A percentile compares a stretch with the other conserved stretches of the same genome.
These are phyloP conservation scores for Nemapogon koenigi DNA, from an alignment of 2,888 invertebrate genomes.

Conservation along the genomic window DNA sequence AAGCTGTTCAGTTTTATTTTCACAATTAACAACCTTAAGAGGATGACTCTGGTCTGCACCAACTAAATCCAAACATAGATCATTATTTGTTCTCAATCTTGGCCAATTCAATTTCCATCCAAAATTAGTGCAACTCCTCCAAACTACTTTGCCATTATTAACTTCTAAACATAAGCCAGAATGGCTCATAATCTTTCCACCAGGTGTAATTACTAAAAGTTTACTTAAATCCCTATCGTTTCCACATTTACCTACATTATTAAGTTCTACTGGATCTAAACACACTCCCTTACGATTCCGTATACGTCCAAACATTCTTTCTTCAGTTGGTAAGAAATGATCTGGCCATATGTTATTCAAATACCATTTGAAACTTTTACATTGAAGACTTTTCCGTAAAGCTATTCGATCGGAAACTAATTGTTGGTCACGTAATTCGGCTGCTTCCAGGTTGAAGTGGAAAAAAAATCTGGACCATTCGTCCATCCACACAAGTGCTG, in stretches of 20 bases:
- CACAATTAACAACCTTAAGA: constrained; percentile 67
- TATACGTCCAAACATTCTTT: constrained; percentile 90
- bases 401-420: constrained; percentile 69
- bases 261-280: constrained; percentile 43
- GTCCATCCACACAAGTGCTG: constrained; percentile 98
- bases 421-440: constrained; percentile 63
- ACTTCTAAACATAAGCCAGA: constrained; percentile 86
- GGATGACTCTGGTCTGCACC: constrained; percentile 27
- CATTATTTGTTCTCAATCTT: constrained; percentile 35
- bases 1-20: constrained; percentile 64
- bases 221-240: constrained; percentile 66
- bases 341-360: constrained; percentile 94
- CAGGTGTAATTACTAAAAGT: constrained; percentile 73
- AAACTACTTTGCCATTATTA: constrained; percentile 69
- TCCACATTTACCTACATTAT: constrained; percentile 71
- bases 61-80: constrained; percentile 37
- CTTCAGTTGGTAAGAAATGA: constrained; percentile 90
- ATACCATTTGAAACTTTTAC: constrained; percentile 93
- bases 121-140: constrained; percentile 74
- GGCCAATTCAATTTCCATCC: constrained; percentile 68
- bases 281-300: constrained; percentile 50
- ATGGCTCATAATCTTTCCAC: constrained; percentile 82
- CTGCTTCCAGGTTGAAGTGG: constrained; percentile 79
- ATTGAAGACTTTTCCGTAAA: constrained; percentile 74
- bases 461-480: constrained; percentile 94